Percentiles rank a stretch among this genome's conserved stretches.
phyloP scores from a whole-genome alignment of 2,888 invertebrate genomes.

The Rhyacophila evoluta region DNA sequence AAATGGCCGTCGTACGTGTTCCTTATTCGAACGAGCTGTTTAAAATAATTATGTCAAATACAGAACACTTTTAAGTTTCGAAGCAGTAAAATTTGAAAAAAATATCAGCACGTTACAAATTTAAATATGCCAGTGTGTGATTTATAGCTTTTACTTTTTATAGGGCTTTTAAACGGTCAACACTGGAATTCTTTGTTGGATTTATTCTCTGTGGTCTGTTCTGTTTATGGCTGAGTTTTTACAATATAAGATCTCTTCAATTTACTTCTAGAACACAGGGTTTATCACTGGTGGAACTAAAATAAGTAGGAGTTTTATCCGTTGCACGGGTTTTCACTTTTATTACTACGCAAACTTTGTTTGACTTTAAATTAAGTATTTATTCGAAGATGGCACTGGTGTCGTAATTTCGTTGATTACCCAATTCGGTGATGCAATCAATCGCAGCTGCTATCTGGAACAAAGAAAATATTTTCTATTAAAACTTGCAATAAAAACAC shows the following conservation, averaged over 20 bases:
- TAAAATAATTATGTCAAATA: slow-evolving; percentile 29
- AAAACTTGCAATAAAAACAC: neutral
- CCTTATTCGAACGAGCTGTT: slow-evolving; percentile 32
- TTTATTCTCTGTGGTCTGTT: neutral
- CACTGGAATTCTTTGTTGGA: slow-evolving; percentile 2
- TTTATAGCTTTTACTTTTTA: slow-evolving; percentile 34
- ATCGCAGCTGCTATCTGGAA: slow-evolving; percentile 26
- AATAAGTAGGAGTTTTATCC: slow-evolving; percentile 29
- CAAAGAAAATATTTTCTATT: slow-evolving; percentile 4
- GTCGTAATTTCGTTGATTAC: neutral
- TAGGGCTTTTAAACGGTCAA: neutral
- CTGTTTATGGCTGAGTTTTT: neutral
- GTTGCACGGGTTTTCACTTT: slow-evolving; percentile 1
- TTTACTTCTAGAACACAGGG: slow-evolving; percentile 42
- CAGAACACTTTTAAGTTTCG: slow-evolving; percentile 31
- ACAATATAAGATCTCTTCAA: neutral
- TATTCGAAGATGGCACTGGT: slow-evolving; percentile 28
- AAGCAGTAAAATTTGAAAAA: slow-evolving; percentile 33
- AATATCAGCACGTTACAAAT: slow-evolving; percentile 35
- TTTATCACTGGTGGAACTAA: slow-evolving; percentile 34
- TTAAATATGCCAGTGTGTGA: slow-evolving; percentile 38
- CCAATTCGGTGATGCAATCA: neutral
- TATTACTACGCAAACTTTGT: slow-evolving; percentile 1
- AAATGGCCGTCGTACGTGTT: slow-evolving; percentile 37
- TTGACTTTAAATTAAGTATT: slow-evolving; percentile 3